Conservation (phyloP, 2,888 invertebrate genomes). For the Lycophotia porphyrea region DNA sequence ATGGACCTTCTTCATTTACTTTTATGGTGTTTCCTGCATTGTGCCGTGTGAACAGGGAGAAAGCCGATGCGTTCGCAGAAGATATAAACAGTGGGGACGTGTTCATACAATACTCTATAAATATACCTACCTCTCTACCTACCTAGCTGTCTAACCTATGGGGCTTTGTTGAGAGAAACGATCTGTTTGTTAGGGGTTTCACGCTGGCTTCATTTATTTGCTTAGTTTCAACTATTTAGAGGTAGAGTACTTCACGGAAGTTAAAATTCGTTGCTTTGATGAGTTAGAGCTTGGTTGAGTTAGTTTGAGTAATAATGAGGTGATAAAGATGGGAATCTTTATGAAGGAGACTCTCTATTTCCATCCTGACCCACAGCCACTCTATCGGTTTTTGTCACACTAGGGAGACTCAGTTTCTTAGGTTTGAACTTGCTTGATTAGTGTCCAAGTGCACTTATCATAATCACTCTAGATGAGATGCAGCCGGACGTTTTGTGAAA, state of each 20-base stretch:
- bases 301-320: too few relatives aligned
- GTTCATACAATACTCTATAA: slow-evolving; percentile 63
- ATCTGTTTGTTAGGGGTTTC: slow-evolving; percentile 36
- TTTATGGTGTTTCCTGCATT: slow-evolving; percentile 51
- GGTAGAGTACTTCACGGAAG: neutral
- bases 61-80: slow-evolving; percentile 71
- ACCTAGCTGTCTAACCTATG: slow-evolving; percentile 22
- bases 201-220: slow-evolving; percentile 19
- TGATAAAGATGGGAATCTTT: neutral
- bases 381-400: neutral
- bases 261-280: neutral
- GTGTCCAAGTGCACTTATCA: neutral
- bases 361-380: neutral
- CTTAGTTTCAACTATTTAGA: neutral
- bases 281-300: too few relatives aligned
- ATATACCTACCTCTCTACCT: slow-evolving; percentile 26
- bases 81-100: slow-evolving; percentile 63
- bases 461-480: neutral
- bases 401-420: neutral
- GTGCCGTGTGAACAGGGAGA: slow-evolving; percentile 72
- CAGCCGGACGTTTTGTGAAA: neutral
- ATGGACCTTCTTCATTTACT: slow-evolving; percentile 26
- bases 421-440: neutral
- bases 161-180: slow-evolving; percentile 44
- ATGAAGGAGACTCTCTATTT: neutral